Base-by-base conservation (phyloP, 2,797 vertebrate genomes). In the Catamblyrhynchus diadema region DNA sequence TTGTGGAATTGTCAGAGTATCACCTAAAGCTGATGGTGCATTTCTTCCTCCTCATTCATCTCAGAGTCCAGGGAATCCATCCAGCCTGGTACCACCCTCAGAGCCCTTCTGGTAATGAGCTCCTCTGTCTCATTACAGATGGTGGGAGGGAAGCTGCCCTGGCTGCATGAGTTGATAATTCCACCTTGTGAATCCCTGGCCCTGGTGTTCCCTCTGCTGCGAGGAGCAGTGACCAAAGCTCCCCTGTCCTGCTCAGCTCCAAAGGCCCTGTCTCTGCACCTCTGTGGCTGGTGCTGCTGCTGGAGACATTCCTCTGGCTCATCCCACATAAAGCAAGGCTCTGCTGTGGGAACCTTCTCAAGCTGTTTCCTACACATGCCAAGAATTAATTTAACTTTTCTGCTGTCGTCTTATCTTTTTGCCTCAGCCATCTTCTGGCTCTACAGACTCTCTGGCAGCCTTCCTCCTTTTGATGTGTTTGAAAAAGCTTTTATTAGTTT, bases 401-500 rank as follows among this genome's bases (percentile, higher is more conserved):
- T 96, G 66, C 73, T 81, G 51, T 61, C 61, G 28, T 50, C 91
- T 96, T 96, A 95, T 96, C 90, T 96, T 86, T 94, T 86, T 47
- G 72, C 94, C 44, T 93, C 82, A 88, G 65, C 89, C 86, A 84
- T 95, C 64, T 79, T 88, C 83, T 86, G 91, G 71, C 93, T 94
- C 37, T 65, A 12, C 72, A 91, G 75, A 42, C 51, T 78, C 44
- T 78, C 75, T 96, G 95, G 94, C 95, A 96, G 80, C 23, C 62
- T 94, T 96, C 59, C 65, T 88, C 57, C 85, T 96, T 96, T 93
- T 95, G 89, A 91, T 93, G 94, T 83, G 35, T 74, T 90, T 90
- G 80, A 94, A 91, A 92, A 93, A 94, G 39, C 65, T 95, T 96
- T 95, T 95, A 95, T 93, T 94, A 90, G 87, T 88, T 96, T 94